Conservation (phyloP, 2,797 vertebrate genomes). For the Ambastaia sidthimunki region DNA sequence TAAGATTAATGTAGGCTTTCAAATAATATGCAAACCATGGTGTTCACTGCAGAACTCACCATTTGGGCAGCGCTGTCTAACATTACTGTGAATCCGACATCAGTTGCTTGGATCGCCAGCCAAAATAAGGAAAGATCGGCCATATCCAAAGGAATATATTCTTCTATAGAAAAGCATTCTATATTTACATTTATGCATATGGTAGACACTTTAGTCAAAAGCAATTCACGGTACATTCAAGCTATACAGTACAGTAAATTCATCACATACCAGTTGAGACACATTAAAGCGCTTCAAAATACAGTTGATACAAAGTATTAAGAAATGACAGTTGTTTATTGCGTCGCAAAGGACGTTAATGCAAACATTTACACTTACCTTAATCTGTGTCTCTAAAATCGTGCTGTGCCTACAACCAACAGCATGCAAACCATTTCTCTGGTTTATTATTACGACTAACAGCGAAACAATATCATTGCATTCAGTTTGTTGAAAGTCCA, state of each 20-base stretch:
- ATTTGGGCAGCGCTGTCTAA: constrained; percentile 81
- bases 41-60: constrained; percentile 63
- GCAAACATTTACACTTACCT: constrained; percentile 65
- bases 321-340: not conserved
- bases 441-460: not conserved
- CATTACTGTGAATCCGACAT: constrained; percentile 83
- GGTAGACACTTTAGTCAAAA: too few relatives aligned
- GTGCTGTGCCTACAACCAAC: constrained; percentile 82
- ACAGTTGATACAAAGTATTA: not conserved
- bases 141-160: constrained; percentile 78
- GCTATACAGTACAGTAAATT: too few relatives aligned
- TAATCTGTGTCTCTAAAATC: constrained; percentile 79
- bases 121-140: constrained; percentile 75
- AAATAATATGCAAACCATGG: not conserved
- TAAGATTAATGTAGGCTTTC: not conserved
- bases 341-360: constrained; percentile 47
- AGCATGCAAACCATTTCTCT: constrained; percentile 80
- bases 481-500: constrained; percentile 4
- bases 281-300: not conserved
- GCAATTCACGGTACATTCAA: too few relatives aligned
- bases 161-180: constrained; percentile 63
- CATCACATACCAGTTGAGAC: not conserved
- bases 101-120: constrained; percentile 86
- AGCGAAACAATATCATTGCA: not conserved
- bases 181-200: not conserved